A percentile compares a stretch with the other conserved stretches of the same genome.
Conservation (phyloP, 64 coral and sea anemone species). For the Montipora cactus region DNA sequence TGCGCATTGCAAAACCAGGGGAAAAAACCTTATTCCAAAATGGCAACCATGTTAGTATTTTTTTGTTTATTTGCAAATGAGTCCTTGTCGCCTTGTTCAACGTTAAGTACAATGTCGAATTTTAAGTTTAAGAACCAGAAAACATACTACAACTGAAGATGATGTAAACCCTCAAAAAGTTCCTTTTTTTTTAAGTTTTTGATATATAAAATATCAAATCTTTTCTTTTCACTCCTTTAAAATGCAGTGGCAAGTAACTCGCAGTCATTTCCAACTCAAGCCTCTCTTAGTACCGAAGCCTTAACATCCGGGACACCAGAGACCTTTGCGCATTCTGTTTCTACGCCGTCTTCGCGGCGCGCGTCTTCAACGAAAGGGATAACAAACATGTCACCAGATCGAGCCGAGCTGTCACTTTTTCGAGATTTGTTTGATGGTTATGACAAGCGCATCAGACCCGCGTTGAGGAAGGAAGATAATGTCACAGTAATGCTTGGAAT, state of each 20-base stretch:
- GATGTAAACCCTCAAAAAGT: too few relatives aligned
- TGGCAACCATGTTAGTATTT: too few relatives aligned
- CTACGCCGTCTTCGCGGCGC: neutral
- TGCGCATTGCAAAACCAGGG: too few relatives aligned
- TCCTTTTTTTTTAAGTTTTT: neutral
- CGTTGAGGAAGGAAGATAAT: slow-evolving; percentile 58
- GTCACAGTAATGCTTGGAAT: slow-evolving; percentile 74
- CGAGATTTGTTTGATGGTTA: slow-evolving; percentile 66
- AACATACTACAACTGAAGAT: neutral
- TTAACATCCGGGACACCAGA: neutral
- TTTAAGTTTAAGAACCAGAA: neutral
- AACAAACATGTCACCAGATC: slow-evolving; percentile 30
- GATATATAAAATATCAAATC: too few relatives aligned
- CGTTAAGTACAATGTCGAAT: too few relatives aligned
- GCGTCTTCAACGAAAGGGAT: slow-evolving; percentile 18
- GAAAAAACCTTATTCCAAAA: too few relatives aligned
- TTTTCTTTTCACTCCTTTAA: neutral
- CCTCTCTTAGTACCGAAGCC: neutral
- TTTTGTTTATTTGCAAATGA: too few relatives aligned
- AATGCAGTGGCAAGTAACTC: neutral
- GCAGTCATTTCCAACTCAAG: neutral
- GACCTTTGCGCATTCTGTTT: neutral
- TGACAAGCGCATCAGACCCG: slow-evolving; percentile 61
- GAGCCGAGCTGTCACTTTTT: slow-evolving; percentile 38
- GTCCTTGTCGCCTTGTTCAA: too few relatives aligned